These are phyloP conservation scores for Plebejus melissa DNA, from an alignment of 2,888 invertebrate species.

Conservation along the genomic window DNA sequence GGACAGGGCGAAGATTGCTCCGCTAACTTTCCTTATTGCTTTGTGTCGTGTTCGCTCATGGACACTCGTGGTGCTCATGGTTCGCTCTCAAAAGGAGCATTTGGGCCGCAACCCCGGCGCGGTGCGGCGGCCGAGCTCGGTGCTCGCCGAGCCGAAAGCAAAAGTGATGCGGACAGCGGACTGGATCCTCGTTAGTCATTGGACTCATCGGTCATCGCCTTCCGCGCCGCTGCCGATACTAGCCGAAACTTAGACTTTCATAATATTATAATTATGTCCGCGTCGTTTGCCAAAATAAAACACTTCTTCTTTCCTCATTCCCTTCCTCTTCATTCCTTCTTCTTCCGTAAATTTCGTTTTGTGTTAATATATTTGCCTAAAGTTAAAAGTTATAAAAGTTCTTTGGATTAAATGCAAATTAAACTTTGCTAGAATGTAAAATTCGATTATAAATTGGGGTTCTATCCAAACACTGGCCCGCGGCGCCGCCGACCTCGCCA, in stretches of 20 bases:
- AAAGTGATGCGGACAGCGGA: conserved; percentile 3
- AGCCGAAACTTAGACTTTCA: background rate
- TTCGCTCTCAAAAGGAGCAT: conserved; percentile 26
- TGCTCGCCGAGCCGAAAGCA: background rate
- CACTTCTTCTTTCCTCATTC: no score
- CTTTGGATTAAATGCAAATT: background rate
- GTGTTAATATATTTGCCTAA: background rate
- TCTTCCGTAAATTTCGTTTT: background rate
- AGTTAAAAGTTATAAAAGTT: background rate
- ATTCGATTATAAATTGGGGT: background rate
- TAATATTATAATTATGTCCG: background rate
- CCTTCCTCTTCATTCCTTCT: no score
- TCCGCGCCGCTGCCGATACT: background rate
- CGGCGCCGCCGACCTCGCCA: background rate
- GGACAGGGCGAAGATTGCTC: background rate
- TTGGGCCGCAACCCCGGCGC: background rate
- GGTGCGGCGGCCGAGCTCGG: background rate
- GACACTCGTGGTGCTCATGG: background rate
- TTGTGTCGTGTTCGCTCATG: conserved; percentile 19
- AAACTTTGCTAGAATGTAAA: background rate
- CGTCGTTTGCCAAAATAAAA: background rate
- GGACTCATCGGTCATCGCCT: background rate
- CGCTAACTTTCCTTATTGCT: conserved; percentile 15
- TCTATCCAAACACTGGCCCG: background rate
- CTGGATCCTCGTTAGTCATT: background rate